Evolutionary conservation across 2,888 invertebrate species (phyloP), one percentile per base, ranked within the genome.

Genomic region (Ophion costatus): DNA sequence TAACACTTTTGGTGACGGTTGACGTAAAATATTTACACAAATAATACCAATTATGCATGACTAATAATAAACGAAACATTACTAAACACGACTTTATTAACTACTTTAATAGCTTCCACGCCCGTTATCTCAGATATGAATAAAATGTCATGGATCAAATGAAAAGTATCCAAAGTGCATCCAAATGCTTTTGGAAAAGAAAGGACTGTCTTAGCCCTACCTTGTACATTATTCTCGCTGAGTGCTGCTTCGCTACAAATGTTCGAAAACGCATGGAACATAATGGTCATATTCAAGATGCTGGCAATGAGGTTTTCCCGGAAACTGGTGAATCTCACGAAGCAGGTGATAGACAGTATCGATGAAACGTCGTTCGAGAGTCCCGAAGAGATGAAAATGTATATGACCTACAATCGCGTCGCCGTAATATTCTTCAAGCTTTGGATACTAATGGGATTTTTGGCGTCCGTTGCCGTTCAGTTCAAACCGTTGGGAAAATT

Each of bases 1-100:
- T 91, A 91, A 91, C 90, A 91, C 91, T 91, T 91, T 91, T 91
- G 91, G 90, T 91, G 91, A 91, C 90, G 90, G 91, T 91, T 91
- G 90, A 91, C 90, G 91, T 29, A 29, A 91, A 91, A 91, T 91
- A 91, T 91, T 91, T 91, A 91, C 91, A 90, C 91, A 91, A 89
- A 87, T 90, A 90, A 88, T 91, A 91, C 91, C 90, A 90, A 91
- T 91, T 90, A 91, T 89, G 88, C 90, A 89, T 89, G 89, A 91
- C 90, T 91, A 91, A 88, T 91, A 91, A 91, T 91, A 91, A 90
- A 90, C 88, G 88, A 88, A 90, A 84, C 29, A 29, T 29, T 29
- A 63, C 78, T 84, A 79, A 84, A 80, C 17, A 20, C 33, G 56
- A 6, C 45, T 20, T 82, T 63, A 42, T 67, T 38, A 56, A 24